These are phyloP conservation scores for Sciurus vulgaris DNA, from an alignment of 2,797 vertebrate species.

Conservation along the genomic window DNA sequence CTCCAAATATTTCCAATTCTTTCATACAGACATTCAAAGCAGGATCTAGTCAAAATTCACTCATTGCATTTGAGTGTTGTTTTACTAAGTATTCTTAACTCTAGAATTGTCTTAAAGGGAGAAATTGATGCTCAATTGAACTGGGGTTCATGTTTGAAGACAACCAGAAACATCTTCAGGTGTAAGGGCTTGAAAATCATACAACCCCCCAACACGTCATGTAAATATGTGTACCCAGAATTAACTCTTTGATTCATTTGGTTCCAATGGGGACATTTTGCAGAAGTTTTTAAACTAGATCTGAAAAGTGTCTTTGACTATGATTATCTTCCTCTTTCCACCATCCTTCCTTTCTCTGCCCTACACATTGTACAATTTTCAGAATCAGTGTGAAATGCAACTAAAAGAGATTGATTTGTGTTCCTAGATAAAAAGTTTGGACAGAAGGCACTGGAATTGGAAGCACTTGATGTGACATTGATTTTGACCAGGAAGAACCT, in stretches of 20 bases:
- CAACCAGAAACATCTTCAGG: not conserved
- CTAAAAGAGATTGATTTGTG: constrained; percentile 27
- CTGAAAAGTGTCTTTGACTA: not conserved
- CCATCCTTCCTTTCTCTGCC: not conserved
- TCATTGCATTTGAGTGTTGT: not conserved
- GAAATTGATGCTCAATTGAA: not conserved
- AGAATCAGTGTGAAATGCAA: not conserved
- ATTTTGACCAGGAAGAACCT: constrained; percentile 91
- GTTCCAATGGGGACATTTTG: not conserved
- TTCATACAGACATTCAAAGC: not conserved
- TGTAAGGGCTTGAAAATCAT: not conserved
- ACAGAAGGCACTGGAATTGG: constrained; percentile 92
- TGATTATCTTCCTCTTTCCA: too few relatives aligned
- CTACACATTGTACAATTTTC: not conserved
- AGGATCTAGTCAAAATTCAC: not conserved
- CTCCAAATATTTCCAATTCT: not conserved
- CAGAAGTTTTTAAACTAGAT: not conserved
- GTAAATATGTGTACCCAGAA: not conserved
- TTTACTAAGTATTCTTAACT: not conserved
- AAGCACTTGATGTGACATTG: constrained; percentile 91
- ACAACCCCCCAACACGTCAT: not conserved
- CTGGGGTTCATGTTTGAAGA: not conserved
- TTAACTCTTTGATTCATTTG: not conserved
- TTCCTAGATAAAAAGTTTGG: constrained; percentile 93
- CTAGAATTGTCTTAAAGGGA: not conserved